Percentiles rank a stretch among this genome's conserved stretches.
Conservation (phyloP, 2,888 invertebrate genomes). For the Hylaea fasciaria region DNA sequence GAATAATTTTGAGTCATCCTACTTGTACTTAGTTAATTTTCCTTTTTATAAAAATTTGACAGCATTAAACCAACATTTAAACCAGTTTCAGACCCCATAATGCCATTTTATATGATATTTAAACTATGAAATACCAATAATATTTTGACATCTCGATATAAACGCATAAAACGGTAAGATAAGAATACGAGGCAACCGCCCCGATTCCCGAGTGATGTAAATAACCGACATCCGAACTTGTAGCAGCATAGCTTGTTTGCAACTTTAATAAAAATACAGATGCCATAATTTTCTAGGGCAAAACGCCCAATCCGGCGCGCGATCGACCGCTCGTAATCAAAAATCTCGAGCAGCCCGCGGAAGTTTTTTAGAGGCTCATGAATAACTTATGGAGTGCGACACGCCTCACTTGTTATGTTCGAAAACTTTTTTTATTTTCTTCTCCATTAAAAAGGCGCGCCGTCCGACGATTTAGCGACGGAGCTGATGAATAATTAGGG, state of each 20-base stretch:
- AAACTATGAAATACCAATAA: too few species aligned
- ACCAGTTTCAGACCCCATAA: too few species aligned
- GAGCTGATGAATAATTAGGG: conserved; percentile 80
- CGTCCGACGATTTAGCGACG: conserved; percentile 76
- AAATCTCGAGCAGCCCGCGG: conserved; percentile 58
- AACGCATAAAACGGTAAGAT: too few species aligned
- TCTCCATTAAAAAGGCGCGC: conserved; percentile 72
- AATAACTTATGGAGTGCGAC: conserved; percentile 73
- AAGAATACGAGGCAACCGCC: too few species aligned
- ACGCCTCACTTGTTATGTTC: conserved; percentile 79
- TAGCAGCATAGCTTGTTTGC: neutral
- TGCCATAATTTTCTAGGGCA: conserved; percentile 23
- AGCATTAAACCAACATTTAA: too few species aligned
- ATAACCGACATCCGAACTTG: neutral
- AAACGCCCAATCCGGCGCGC: conserved; percentile 21
- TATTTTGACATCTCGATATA: too few species aligned
- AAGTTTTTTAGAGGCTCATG: conserved; percentile 72
- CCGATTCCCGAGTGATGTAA: too few species aligned
- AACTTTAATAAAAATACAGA: conserved; percentile 3
- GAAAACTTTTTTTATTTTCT: conserved; percentile 76
- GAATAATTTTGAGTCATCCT: too few species aligned
- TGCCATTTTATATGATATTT: too few species aligned
- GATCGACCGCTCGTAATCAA: conserved; percentile 66
- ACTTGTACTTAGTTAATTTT: too few species aligned
- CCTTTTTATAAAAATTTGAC: too few species aligned